Evolutionary conservation across 2,888 invertebrate genomes (phyloP).

Genomic region (Lasioglossum calceatum): DNA sequence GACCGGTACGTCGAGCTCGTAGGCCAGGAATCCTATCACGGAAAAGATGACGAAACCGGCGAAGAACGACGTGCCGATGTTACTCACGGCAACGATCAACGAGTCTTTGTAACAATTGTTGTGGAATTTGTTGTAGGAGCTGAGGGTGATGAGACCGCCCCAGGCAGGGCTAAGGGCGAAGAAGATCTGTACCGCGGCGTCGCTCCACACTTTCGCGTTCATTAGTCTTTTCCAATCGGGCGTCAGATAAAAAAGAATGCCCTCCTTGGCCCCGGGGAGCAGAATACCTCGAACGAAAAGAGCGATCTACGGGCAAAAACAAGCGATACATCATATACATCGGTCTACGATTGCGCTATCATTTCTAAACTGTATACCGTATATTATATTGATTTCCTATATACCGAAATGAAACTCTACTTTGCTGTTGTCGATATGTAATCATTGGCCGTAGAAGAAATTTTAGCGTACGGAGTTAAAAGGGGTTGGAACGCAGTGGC

Average conservation of each 20-base stretch:
- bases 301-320: slow-evolving; percentile 73
- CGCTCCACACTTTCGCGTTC: slow-evolving; percentile 93
- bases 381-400: too few relatives aligned
- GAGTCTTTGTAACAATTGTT: slow-evolving; percentile 93
- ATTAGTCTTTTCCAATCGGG: slow-evolving; percentile 91
- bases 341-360: too few relatives aligned
- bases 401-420: too few relatives aligned
- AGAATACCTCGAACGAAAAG: slow-evolving; percentile 92
- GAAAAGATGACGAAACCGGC: slow-evolving; percentile 93
- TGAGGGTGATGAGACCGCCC: slow-evolving; percentile 94
- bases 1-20: slow-evolving; percentile 89
- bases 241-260: slow-evolving; percentile 91
- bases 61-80: slow-evolving; percentile 92
- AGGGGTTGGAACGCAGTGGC: too few relatives aligned
- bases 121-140: slow-evolving; percentile 93
- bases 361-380: too few relatives aligned
- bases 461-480: too few relatives aligned
- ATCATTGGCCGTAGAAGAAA: too few relatives aligned
- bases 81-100: slow-evolving; percentile 90
- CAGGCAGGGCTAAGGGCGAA: slow-evolving; percentile 94
- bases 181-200: slow-evolving; percentile 94
- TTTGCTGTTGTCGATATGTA: too few relatives aligned
- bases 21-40: slow-evolving; percentile 92
- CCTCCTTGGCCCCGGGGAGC: slow-evolving; percentile 91
- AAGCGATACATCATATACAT: too few relatives aligned